phyloP scores from a whole-genome alignment of 2,888 invertebrate genomes.

The Marronus borbonicus region DNA sequence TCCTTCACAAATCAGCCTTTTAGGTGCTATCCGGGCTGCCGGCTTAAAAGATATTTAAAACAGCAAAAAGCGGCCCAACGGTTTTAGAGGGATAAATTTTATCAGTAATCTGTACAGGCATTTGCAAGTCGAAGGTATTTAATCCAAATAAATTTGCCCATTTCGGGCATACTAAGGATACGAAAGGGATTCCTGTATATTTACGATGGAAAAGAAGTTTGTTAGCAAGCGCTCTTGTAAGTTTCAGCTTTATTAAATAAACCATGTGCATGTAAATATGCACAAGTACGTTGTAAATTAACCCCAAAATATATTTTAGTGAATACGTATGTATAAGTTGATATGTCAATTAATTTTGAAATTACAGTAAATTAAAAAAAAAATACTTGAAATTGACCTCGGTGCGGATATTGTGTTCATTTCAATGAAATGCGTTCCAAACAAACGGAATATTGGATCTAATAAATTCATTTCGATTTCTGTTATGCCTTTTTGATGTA shows the following conservation, averaged over 20 bases:
- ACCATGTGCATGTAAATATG: neutral
- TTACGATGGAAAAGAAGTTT: neutral
- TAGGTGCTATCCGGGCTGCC: neutral
- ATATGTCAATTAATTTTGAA: neutral
- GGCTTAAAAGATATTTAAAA: conserved; percentile 13
- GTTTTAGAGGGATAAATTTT: neutral
- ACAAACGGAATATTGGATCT: too few relatives aligned
- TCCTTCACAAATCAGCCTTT: neutral
- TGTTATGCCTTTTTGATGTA: too few relatives aligned
- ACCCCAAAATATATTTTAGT: neutral
- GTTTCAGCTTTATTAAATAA: neutral
- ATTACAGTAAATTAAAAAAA: neutral
- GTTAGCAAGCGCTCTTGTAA: neutral
- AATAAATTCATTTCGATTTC: too few relatives aligned
- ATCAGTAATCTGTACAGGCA: too few relatives aligned
- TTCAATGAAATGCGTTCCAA: too few relatives aligned
- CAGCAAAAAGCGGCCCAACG: neutral
- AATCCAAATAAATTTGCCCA: neutral
- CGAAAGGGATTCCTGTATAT: neutral
- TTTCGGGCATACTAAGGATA: neutral
- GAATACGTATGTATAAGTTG: too few relatives aligned
- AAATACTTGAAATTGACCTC: too few relatives aligned
- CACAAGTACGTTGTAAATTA: neutral
- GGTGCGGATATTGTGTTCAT: too few relatives aligned
- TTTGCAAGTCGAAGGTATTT: neutral